phyloP scores from a whole-genome alignment of 2,888 invertebrate species.

The Colostygia pectinataria region DNA sequence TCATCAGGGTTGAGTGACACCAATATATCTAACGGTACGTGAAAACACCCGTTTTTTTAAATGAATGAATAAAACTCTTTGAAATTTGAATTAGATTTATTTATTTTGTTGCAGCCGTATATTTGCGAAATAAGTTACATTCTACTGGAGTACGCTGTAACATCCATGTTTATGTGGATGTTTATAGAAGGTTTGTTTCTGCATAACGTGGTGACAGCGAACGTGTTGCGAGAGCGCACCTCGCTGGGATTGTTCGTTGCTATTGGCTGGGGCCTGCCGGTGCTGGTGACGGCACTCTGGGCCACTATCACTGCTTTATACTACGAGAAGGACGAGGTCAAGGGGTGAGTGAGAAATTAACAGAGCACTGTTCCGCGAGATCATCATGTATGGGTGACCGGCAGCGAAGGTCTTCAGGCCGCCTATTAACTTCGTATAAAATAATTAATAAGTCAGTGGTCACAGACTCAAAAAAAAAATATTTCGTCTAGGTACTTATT shows the following conservation, averaged over 20 bases:
- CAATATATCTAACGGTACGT: no score
- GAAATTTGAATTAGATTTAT: no score
- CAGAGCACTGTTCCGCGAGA: no score
- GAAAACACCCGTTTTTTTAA: no score
- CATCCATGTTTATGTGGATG: slow-evolving; percentile 98
- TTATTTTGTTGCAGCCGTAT: slow-evolving; percentile 83
- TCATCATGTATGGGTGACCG: no score
- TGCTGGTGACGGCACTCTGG: slow-evolving; percentile 87
- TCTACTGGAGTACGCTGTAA: slow-evolving; percentile 93
- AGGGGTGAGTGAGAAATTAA: slow-evolving; percentile 50
- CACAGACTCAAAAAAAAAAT: no score
- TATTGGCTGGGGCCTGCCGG: slow-evolving; percentile 90
- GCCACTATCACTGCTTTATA: slow-evolving; percentile 81
- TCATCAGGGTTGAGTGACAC: no score
- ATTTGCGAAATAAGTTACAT: slow-evolving; percentile 91
- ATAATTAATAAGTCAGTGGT: no score
- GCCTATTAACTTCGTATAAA: no score
- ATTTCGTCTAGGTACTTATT: no score
- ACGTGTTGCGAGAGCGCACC: slow-evolving; percentile 84
- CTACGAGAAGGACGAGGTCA: slow-evolving; percentile 54
- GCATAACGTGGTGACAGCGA: slow-evolving; percentile 91
- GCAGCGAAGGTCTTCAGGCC: no score
- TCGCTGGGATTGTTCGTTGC: slow-evolving; percentile 53
- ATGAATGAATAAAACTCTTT: no score
- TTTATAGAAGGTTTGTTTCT: slow-evolving; percentile 96